These are phyloP conservation scores for Oenanthe oenanthe DNA, from an alignment of 2,113 vertebrate species.

Conservation along the genomic window DNA sequence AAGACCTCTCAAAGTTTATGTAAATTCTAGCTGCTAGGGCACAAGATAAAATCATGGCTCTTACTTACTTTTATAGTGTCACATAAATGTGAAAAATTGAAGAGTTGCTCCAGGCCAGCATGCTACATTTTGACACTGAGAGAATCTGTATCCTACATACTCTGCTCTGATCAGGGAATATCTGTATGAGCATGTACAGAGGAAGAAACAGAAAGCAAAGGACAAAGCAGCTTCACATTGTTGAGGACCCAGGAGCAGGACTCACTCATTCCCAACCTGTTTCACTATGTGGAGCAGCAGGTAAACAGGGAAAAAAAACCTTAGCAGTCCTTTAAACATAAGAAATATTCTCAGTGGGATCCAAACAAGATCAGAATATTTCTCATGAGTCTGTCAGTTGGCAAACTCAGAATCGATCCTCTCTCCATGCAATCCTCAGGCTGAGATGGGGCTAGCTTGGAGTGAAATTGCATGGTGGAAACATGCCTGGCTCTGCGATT, in stretches of 20 bases:
- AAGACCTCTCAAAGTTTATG: slow-evolving; percentile 65
- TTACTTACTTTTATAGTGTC: slow-evolving; percentile 66
- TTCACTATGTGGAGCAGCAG: background rate
- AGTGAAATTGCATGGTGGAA: slow-evolving; percentile 9
- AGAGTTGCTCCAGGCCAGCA: slow-evolving; percentile 68
- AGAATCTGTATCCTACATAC: slow-evolving; percentile 23
- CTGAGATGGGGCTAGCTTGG: background rate
- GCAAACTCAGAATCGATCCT: slow-evolving; percentile 36
- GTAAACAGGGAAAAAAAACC: background rate
- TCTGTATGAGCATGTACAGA: background rate
- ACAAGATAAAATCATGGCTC: slow-evolving; percentile 64
- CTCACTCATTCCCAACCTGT: background rate
- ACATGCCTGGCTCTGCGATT: slow-evolving; percentile 29
- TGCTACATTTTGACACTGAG: slow-evolving; percentile 50
- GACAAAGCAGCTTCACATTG: background rate
- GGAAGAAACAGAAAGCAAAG: background rate
- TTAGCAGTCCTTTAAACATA: background rate
- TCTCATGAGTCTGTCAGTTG: background rate
- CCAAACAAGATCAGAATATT: slow-evolving; percentile 3
- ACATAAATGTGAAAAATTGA: slow-evolving; percentile 73
- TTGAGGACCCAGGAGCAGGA: background rate
- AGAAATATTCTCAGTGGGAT: background rate
- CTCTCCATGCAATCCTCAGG: background rate
- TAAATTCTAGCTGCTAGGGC: slow-evolving; percentile 66
- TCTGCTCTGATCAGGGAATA: slow-evolving; percentile 17